A percentile compares a stretch with the other conserved stretches of the same genome.
Evolutionary conservation across 2,888 invertebrate genomes (phyloP).

Genomic region (Lithophane semibrunnea): DNA sequence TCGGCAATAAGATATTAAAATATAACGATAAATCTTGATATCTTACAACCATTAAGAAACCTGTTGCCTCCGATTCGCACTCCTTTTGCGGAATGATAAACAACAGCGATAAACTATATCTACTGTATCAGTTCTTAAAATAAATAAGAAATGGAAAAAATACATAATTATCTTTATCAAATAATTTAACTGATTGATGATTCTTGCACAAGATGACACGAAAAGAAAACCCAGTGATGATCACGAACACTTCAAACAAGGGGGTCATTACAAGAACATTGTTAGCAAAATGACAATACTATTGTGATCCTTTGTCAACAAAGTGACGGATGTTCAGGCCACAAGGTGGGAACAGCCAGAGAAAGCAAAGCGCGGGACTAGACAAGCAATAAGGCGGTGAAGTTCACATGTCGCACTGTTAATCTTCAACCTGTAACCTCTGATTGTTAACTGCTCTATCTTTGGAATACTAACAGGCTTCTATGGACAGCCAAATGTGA

Average conservation of each 20-base stretch:
- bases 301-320: constrained; percentile 66
- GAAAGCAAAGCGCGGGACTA: constrained; percentile 69
- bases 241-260: constrained; percentile 57
- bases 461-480: background rate
- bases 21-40: constrained; percentile 10
- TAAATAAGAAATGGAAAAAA: background rate
- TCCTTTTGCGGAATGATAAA: constrained; percentile 10
- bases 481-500: background rate
- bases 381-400: constrained; percentile 48
- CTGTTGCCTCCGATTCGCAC: constrained; percentile 8
- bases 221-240: constrained; percentile 52
- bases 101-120: background rate
- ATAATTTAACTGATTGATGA: background rate
- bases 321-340: constrained; percentile 61
- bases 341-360: constrained; percentile 67
- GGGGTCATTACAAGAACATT: constrained; percentile 61
- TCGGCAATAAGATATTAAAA: background rate
- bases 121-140: background rate
- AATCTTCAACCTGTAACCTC: constrained; percentile 43
- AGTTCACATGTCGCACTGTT: constrained; percentile 50
- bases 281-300: constrained; percentile 60
- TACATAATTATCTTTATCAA: background rate
- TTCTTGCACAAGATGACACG: constrained; percentile 39
- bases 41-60: constrained; percentile 29
- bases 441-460: constrained; percentile 16